A percentile compares a stretch with the other conserved stretches of the same genome.
phyloP scores from a whole-genome alignment of 2,113 vertebrate genomes.

The Podarcis raffonei region DNA sequence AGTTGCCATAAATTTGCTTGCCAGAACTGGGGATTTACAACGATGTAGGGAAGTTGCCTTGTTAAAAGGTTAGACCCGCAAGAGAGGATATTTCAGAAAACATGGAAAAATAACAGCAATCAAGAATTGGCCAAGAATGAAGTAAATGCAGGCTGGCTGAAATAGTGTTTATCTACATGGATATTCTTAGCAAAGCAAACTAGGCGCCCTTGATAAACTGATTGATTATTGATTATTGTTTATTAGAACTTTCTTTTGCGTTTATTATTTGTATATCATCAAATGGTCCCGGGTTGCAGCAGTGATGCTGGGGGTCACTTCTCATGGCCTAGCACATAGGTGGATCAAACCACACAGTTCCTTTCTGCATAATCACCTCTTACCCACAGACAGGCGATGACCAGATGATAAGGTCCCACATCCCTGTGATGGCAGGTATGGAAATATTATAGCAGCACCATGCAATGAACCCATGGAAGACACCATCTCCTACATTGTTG shows the following conservation, averaged over 20 bases:
- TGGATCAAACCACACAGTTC: not conserved
- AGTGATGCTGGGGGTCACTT: not conserved
- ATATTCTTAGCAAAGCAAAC: not conserved
- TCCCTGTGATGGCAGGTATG: not conserved
- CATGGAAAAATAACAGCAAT: conserved; percentile 27
- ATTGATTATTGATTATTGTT: too few relatives aligned
- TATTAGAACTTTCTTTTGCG: too few relatives aligned
- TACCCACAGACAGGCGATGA: not conserved
- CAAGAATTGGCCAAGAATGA: not conserved
- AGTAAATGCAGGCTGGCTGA: conserved; percentile 11
- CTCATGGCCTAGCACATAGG: not conserved
- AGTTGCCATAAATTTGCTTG: conserved; percentile 34
- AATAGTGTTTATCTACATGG: not conserved
- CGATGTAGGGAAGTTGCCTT: conserved; percentile 35
- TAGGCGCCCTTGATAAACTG: not conserved
- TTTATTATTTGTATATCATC: too few relatives aligned
- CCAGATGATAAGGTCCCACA: too few relatives aligned
- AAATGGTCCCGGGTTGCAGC: too few relatives aligned
- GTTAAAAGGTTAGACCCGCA: conserved; percentile 49
- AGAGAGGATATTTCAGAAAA: conserved; percentile 30
- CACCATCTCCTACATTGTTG: not conserved
- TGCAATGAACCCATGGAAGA: not conserved
- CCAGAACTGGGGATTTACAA: conserved; percentile 26
- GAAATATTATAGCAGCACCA: not conserved
- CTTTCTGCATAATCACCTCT: not conserved